Evolutionary conservation across 2,797 vertebrate genomes (phyloP), one percentile per base, ranked within the genome.

Genomic region (Enteromius treurensis): DNA sequence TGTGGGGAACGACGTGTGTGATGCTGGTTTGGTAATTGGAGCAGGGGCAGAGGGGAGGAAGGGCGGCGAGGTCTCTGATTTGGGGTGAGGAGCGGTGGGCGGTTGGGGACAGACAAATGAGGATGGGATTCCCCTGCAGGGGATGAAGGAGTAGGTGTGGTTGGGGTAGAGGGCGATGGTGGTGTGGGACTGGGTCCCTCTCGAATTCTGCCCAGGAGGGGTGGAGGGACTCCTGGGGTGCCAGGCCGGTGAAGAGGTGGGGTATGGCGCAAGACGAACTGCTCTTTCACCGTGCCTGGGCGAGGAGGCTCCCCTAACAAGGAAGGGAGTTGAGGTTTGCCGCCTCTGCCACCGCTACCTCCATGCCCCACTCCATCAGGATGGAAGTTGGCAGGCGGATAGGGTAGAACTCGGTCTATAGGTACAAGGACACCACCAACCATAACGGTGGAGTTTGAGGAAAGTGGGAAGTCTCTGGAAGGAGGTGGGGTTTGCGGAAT

Each of bases 221-320:
- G 90, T 71, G 94, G 88, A 88, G 92, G 91, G 83, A 92, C 87
- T 87, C 96, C 94, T 26, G 94, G 86, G 6, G 92, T 91, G 51
- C 91, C 91, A 40, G 91, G 92, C 85, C 93, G 94, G 74, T 96
- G 96, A 81, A 95, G 93, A 32, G 93, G 93, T 55, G 93, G 87
- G 1, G 92, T 90, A 3, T 95, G 83, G n/a, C 93, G 95, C 77
- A 94, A 89, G 10, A 87, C 42, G 73, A 96, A 96, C 82, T 93
- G 92, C 90, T 98, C 97, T 89, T 97, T 97, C 78, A 97, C 90
- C 4, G 96, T 94, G 90, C 96, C 96, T 26, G 93, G 92, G 75
- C 95, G 95, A 58, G 95, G 92, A 65, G 92, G 93, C 0, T 96
- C 96, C 21, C 95, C 95, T 11, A 94, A 88, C 81, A 95, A 83